Evolutionary conservation across 2,888 invertebrate genomes (phyloP), one percentile per base, ranked within the genome.

Genomic region (Cosmorhoe ocellata): DNA sequence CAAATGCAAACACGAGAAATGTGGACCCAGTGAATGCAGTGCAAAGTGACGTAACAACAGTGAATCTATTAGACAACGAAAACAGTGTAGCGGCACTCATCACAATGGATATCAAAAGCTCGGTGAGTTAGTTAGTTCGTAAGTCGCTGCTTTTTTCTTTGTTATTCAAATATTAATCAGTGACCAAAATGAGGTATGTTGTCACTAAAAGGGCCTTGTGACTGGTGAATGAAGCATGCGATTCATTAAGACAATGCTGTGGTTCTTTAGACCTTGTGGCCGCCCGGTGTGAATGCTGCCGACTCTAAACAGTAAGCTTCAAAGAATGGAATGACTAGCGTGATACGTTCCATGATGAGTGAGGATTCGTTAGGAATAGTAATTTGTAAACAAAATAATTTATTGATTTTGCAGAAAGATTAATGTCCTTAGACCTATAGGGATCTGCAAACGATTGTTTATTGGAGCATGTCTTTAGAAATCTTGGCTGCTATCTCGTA

Each of bases 11-110:
- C 70, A 65, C 63, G 64, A 67, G 83, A 81, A 76, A 90, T 88
- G 88, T 84, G 88, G 80, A 84, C 81, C 76, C 59, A 85, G 87
- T 89, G 87, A 88, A 84, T 84, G 78, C 81, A 84, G 88, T 89
- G 88, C 76, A 81, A 48, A 53, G 90, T 90, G 90, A 85, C 81
- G 76, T 84, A 86, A 84, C 69, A 85, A 84, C 68, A 82, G 85
- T 84, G 83, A 79, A 67, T 64, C 66, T 66, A 69, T 70, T 71
- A 71, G 55, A 69, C 58, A 71, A 66, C 59, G 64, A 67, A 65
- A 69, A 69, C 68, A 66, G 77, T 77, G 76, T 72, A 75, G 73
- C 62, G 67, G 54, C 61, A 64, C 60, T 45, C 61, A 71, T 75
- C 51, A 84, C 78, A 83, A 88, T 88, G 88, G 87, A 88, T 81